These are phyloP conservation scores for Megaleporinus macrocephalus DNA, from an alignment of 2,113 vertebrate genomes.

Conservation along the genomic window DNA sequence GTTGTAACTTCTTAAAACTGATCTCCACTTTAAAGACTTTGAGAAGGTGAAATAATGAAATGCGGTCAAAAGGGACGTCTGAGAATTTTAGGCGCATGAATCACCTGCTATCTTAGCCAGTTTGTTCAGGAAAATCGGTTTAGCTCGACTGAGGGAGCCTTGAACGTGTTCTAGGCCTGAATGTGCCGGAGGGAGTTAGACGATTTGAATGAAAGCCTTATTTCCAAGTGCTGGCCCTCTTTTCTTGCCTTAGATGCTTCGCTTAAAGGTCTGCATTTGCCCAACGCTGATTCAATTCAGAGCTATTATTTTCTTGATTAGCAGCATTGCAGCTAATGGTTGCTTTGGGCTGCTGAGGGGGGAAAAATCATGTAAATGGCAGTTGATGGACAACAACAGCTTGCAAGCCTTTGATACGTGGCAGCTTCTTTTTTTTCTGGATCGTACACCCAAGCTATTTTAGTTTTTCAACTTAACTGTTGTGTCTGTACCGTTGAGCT, in stretches of 20 bases:
- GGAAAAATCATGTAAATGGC: not conserved
- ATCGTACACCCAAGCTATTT: not conserved
- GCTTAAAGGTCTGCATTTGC: slow-evolving; percentile 16
- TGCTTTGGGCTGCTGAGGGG: not conserved
- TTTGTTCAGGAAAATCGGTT: slow-evolving; percentile 29
- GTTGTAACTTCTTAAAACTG: slow-evolving; percentile 10
- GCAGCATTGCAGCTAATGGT: slow-evolving; percentile 4
- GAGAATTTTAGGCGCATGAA: not conserved
- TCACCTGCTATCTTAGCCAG: slow-evolving; percentile 23
- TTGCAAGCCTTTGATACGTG: not conserved
- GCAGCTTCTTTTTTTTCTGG: slow-evolving; percentile 20
- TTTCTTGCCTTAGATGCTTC: not conserved
- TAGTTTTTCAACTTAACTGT: slow-evolving; percentile 16
- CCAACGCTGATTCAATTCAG: not conserved
- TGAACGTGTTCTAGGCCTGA: not conserved
- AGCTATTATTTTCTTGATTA: slow-evolving; percentile 14
- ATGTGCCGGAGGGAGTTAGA: not conserved
- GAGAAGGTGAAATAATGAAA: slow-evolving; percentile 28
- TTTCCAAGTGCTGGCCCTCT: not conserved
- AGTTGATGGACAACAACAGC: not conserved
- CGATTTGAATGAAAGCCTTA: slow-evolving; percentile 24
- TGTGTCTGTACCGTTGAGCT: slow-evolving; percentile 28
- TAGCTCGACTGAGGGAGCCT: slow-evolving; percentile 16
- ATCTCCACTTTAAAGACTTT: slow-evolving; percentile 11
- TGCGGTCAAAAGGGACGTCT: not conserved